A percentile compares a stretch with the other conserved stretches of the same genome.
Conservation (phyloP, 2,797 vertebrate genomes). For the Sebastes nivosus region DNA sequence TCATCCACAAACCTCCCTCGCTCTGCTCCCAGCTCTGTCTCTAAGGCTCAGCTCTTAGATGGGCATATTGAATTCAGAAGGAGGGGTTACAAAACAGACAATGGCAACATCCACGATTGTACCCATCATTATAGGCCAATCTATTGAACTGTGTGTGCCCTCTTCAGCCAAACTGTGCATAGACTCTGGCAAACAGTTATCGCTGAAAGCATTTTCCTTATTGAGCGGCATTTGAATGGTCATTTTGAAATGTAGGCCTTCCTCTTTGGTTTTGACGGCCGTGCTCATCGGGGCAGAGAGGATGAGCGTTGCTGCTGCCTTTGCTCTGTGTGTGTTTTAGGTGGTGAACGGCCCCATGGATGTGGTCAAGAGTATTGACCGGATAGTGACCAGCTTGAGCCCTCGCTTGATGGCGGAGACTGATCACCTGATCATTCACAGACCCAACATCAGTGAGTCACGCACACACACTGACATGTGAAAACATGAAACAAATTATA, state of each 20-base stretch:
- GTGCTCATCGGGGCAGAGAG: background rate
- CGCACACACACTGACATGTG: background rate
- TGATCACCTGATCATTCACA: conserved; percentile 78
- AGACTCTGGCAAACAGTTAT: conserved; percentile 21
- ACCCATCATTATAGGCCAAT: conserved; percentile 29
- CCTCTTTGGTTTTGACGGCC: background rate
- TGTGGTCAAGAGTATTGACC: conserved; percentile 86
- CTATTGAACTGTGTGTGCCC: conserved; percentile 24
- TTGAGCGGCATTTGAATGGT: conserved; percentile 42
- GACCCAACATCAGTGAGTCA: conserved; percentile 85
- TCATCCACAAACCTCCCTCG: conserved; percentile 46
- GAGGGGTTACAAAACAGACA: conserved; percentile 48
- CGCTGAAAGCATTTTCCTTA: conserved; percentile 19
- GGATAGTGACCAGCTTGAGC: conserved; percentile 84
- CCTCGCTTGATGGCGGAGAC: conserved; percentile 75
- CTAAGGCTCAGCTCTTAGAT: conserved; percentile 53
- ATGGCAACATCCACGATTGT: conserved; percentile 36
- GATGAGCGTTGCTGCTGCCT: background rate
- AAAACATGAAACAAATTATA: background rate
- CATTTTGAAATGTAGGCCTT: conserved; percentile 42
- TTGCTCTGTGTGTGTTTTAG: conserved; percentile 70
- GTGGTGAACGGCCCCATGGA: conserved; percentile 90
- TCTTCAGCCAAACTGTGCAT: conserved; percentile 9
- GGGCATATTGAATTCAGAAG: conserved; percentile 50
- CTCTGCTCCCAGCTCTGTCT: conserved; percentile 46